These are phyloP conservation scores for Phycodurus eques DNA, from an alignment of 2,113 vertebrate genomes.

Conservation along the genomic window DNA sequence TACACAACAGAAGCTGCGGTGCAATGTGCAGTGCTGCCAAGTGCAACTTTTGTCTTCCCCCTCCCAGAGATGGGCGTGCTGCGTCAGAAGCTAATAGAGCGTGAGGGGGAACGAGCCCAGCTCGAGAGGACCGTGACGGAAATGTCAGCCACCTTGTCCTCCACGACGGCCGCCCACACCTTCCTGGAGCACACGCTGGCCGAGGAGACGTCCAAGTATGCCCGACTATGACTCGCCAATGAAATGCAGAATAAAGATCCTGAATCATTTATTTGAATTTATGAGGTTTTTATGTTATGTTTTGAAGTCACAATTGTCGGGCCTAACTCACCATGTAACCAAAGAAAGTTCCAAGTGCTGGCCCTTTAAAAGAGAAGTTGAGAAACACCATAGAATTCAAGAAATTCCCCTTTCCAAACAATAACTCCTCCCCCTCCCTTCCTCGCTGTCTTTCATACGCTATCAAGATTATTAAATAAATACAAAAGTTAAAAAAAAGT, in stretches of 20 bases:
- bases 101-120: slow-evolving; percentile 60
- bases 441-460: no score
- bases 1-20: not conserved
- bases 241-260: not conserved
- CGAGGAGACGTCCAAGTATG: slow-evolving; percentile 68
- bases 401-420: no score
- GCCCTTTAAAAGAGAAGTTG: no score
- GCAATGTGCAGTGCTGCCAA: not conserved
- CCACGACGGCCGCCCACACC: slow-evolving; percentile 72
- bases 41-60: not conserved
- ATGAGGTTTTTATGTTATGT: no score
- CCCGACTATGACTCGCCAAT: not conserved
- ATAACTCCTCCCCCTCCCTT: no score
- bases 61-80: slow-evolving; percentile 71
- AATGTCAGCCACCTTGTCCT: slow-evolving; percentile 72
- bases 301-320: no score
- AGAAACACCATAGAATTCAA: no score
- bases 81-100: slow-evolving; percentile 63
- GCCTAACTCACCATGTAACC: no score
- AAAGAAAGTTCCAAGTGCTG: no score
- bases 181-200: slow-evolving; percentile 73
- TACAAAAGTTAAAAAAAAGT: no score
- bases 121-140: slow-evolving; percentile 67
- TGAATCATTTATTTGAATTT: no score
- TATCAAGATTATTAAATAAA: no score